Percentiles rank a stretch among this genome's conserved stretches.
Evolutionary conservation across 2,888 invertebrate genomes (phyloP).

Genomic region (Trilocha varians): DNA sequence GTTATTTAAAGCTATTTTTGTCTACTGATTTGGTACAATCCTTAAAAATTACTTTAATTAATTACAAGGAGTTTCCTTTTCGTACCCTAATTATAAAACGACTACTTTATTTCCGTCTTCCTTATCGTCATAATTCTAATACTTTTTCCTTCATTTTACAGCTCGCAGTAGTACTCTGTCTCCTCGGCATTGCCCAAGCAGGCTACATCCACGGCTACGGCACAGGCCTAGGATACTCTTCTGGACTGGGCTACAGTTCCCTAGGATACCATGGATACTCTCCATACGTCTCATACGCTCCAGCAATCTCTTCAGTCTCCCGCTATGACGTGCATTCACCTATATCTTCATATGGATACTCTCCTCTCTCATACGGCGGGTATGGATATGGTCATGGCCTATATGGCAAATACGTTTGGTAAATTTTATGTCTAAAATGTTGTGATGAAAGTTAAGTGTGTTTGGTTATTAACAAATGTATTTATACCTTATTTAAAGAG

Average conservation of each 20-base stretch:
- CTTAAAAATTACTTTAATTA: too few relatives aligned
- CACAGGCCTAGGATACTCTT: constrained; percentile 19
- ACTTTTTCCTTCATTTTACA: constrained; percentile 19
- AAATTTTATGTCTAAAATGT: constrained; percentile 7
- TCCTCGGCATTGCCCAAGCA: constrained; percentile 33
- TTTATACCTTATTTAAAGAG: too few relatives aligned
- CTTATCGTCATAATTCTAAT: neutral
- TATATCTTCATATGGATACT: constrained; percentile 12
- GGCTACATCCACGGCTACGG: constrained; percentile 28
- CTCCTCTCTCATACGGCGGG: constrained; percentile 19
- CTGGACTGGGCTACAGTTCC: constrained; percentile 14
- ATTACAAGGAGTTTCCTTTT: too few relatives aligned
- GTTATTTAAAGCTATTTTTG: too few relatives aligned
- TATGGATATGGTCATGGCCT: constrained; percentile 14
- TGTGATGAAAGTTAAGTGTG: too few relatives aligned
- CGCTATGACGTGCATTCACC: constrained; percentile 37
- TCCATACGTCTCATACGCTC: constrained; percentile 27
- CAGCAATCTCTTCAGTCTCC: constrained; percentile 36
- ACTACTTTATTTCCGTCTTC: too few relatives aligned
- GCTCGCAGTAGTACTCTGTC: constrained; percentile 34
- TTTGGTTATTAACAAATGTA: too few relatives aligned
- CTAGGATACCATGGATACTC: constrained; percentile 23
- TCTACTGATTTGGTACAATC: too few relatives aligned
- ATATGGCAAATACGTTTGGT: constrained; percentile 33
- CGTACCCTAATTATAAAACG: too few relatives aligned